Evolutionary conservation across 1,140 invertebrate genomes (phyloP).

Genomic region (Gonatopus flavifemur): DNA sequence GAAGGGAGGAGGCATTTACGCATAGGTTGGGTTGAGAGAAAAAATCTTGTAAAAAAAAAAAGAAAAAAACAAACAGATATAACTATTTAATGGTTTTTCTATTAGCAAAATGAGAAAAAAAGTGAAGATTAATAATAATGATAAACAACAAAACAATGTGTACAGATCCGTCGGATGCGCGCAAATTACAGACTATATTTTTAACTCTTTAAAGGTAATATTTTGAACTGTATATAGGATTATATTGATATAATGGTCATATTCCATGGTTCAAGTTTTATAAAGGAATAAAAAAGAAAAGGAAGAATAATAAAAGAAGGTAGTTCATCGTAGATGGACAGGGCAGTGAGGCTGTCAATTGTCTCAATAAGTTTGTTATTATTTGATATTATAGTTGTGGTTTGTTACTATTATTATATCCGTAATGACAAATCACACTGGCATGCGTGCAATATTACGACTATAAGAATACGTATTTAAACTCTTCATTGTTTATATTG

Average conservation of each 20-base stretch:
- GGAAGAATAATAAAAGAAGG: constrained; percentile 13
- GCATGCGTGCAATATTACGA: constrained; percentile 39
- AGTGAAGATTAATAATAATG: too few relatives aligned
- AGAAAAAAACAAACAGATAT: too few relatives aligned
- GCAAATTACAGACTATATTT: constrained; percentile 58
- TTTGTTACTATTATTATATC: too few relatives aligned
- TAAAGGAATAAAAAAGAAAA: constrained; percentile 22
- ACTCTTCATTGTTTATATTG: too few relatives aligned
- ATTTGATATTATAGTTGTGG: constrained; percentile 5
- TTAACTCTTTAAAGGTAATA: constrained; percentile 58
- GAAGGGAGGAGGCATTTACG: too few relatives aligned
- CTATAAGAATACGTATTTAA: constrained; percentile 2
- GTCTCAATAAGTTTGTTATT: not conserved
- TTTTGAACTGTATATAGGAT: constrained; percentile 48
- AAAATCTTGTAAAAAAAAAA: too few relatives aligned
- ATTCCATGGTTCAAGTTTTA: constrained; percentile 47
- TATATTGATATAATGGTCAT: constrained; percentile 35
- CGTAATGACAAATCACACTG: too few relatives aligned
- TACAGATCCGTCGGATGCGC: constrained; percentile 52
- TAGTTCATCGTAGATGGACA: constrained; percentile 27
- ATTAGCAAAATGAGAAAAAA: too few relatives aligned
- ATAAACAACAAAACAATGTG: too few relatives aligned
- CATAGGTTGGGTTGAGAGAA: too few relatives aligned
- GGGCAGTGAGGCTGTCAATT: constrained; percentile 20
- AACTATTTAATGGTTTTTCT: too few relatives aligned